Evolutionary conservation across 2,888 invertebrate genomes (phyloP), one percentile per base, ranked within the genome.

Genomic region (Gymnocheta viridis): DNA sequence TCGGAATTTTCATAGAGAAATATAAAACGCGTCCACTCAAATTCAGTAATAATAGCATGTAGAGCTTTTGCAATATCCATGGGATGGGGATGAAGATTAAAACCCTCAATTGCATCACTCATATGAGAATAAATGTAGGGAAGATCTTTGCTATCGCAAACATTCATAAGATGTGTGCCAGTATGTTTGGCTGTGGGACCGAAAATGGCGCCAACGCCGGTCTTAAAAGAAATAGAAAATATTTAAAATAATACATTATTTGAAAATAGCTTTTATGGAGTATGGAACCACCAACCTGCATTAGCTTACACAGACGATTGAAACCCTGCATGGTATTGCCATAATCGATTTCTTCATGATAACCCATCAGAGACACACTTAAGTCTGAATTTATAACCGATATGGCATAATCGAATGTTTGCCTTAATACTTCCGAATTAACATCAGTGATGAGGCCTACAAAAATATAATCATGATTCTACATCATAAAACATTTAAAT

Each of bases 11-110:
- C 92, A 73, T 92, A 92, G 82, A 98, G 93, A 87, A 98, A 94
- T n/a, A 96, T 96, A 89, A 97, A 97, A 44, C 94, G 94, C 69
- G 94, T 94, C 98, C 98, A 98, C 60, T 94, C 94, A 93, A 95
- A 96, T 49, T 94, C 93, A 81, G 93, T 91, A 10, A 97, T 94
- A 29, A 97, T 93, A 86, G 95, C 95, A 56, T 94, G 93, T 85
- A 95, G 94, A 7, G 95, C 94, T 93, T 94, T 86, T 0, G 94
- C 93, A 14, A 95, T 91, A 9, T 93, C 92, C 41, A 92, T 90
- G 2, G 94, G 93, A 88, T 95, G 93, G 0, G 97, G 97, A 92
- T 95, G 95, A 74, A 98, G 91, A 91, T 96, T 97, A 70, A 90
- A 89, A 47, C 93, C 93, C 38, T 93, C 93, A 89, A 93, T 93